These are phyloP conservation scores for Percopsis transmontana DNA, from an alignment of 2,113 vertebrate genomes.

Conservation along the genomic window DNA sequence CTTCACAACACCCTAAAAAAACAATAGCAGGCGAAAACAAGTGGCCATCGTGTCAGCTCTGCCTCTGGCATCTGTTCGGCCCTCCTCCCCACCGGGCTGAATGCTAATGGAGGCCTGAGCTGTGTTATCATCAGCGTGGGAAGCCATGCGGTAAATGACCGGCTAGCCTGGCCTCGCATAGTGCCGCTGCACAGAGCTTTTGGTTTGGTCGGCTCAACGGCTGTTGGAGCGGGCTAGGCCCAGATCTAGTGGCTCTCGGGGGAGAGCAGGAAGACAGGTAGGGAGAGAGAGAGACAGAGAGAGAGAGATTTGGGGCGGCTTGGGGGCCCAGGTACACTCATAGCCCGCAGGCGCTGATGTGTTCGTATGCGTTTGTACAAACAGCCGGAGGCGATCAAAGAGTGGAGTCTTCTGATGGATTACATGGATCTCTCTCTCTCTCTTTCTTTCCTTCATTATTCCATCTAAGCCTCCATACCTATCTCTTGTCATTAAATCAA, in stretches of 20 bases:
- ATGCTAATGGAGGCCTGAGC: conserved; percentile 15
- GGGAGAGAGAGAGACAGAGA: background rate
- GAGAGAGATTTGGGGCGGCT: conserved; percentile 19
- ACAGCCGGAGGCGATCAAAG: conserved; percentile 23
- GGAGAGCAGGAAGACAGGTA: conserved; percentile 13
- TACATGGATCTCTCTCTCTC: conserved; percentile 5
- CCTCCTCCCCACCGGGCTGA: background rate
- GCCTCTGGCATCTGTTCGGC: conserved; percentile 17
- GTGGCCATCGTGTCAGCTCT: background rate
- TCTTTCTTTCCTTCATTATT: background rate
- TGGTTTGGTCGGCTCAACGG: background rate
- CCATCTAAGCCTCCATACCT: conserved; percentile 11
- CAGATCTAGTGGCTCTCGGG: conserved; percentile 40
- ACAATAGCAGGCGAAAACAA: conserved; percentile 18
- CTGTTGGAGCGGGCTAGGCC: conserved; percentile 3
- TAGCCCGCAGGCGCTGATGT: conserved; percentile 24
- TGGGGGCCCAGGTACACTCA: conserved; percentile 20
- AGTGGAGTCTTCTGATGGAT: conserved; percentile 28
- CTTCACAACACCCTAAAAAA: background rate
- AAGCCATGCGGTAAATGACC: conserved; percentile 48
- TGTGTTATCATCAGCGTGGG: conserved; percentile 25
- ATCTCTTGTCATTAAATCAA: conserved; percentile 28
- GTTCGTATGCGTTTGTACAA: conserved; percentile 10
- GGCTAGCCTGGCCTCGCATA: conserved; percentile 13
- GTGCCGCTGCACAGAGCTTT: conserved; percentile 11